Base-by-base conservation (phyloP, 2,797 vertebrate species). In the Pseudopleuronectes americanus region DNA sequence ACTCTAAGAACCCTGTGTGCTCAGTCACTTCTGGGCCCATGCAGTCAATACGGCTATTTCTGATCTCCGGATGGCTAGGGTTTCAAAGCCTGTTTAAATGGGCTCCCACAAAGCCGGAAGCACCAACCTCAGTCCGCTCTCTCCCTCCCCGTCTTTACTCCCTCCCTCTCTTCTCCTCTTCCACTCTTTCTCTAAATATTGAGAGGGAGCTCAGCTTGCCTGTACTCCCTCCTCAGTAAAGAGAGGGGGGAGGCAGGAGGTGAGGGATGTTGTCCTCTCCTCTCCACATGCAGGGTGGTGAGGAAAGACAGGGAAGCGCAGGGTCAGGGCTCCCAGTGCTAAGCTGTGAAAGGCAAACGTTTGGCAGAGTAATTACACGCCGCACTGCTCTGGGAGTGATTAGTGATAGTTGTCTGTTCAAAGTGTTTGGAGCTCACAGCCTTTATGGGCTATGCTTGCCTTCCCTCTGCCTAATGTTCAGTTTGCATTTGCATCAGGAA, bases 321-420 rank as follows among this genome's bases (percentile, higher is more conserved):
- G 93, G 92, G 93, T 93, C 92, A 93, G 93, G 87, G 87, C 90
- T 92, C 90, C 89, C 84, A 81, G 89, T 92, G 93, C 91, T 94
- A 94, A 94, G 90, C 92, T 93, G 93, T 92, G 91, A 94, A 92
- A 94, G 92, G 91, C 92, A 94, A 93, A 93, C 92, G 90, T 93
- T 93, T 92, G 92, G 93, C 90, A 88, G 89, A 92, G 92, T 93
- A 94, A 94, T 95, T 94, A 94, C 93, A 94, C 87, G 90, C 88
- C 84, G 87, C 90, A 91, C 90, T 94, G 93, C 93, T 92, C 92
- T 90, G 91, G 93, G 92, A 93, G 93, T 93, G 93, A 94, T 95
- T 93, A 94, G 94, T 93, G 87, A 92, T 92, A 93, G 93, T 92
- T 92, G 91, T 92, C 92, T 93, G 91, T 93, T 93, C 89, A 93